Evolutionary conservation across 2,797 vertebrate species (phyloP).

Genomic region (Halcyon chelicuti): DNA sequence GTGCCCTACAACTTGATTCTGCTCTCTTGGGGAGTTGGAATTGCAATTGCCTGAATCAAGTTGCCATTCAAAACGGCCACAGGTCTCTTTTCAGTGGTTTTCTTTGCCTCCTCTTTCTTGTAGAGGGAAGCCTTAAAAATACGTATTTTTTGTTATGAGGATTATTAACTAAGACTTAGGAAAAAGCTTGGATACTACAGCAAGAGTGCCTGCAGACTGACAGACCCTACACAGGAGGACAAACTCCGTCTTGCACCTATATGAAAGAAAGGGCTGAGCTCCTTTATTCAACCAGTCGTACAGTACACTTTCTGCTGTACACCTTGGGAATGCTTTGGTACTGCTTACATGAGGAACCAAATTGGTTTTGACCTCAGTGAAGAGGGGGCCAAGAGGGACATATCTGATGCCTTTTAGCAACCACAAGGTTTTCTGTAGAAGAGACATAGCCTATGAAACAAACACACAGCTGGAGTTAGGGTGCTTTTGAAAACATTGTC

Average conservation of each 20-base stretch:
- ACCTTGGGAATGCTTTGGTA: conserved; percentile 25
- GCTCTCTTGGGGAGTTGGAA: background rate
- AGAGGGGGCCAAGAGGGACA: conserved; percentile 45
- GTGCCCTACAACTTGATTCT: background rate
- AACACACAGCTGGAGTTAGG: conserved; percentile 70
- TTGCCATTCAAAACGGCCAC: background rate
- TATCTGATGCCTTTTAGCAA: conserved; percentile 61
- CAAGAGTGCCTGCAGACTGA: background rate
- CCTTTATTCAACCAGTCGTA: background rate
- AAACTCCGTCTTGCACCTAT: background rate
- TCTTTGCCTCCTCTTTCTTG: background rate
- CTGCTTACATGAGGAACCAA: conserved; percentile 41
- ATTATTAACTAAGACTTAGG: background rate
- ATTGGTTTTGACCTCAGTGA: conserved; percentile 55
- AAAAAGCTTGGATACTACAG: background rate
- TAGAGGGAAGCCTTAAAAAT: background rate
- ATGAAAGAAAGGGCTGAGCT: background rate
- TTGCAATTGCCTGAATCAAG: background rate
- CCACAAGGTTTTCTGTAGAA: conserved; percentile 41
- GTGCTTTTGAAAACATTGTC: conserved; percentile 72
- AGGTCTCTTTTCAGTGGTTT: background rate
- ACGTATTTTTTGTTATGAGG: background rate
- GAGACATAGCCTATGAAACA: conserved; percentile 54
- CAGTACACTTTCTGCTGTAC: background rate
- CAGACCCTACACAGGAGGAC: background rate